Evolutionary conservation across 1,140 invertebrate species (phyloP).

Genomic region (Drosophila eugracilis): DNA sequence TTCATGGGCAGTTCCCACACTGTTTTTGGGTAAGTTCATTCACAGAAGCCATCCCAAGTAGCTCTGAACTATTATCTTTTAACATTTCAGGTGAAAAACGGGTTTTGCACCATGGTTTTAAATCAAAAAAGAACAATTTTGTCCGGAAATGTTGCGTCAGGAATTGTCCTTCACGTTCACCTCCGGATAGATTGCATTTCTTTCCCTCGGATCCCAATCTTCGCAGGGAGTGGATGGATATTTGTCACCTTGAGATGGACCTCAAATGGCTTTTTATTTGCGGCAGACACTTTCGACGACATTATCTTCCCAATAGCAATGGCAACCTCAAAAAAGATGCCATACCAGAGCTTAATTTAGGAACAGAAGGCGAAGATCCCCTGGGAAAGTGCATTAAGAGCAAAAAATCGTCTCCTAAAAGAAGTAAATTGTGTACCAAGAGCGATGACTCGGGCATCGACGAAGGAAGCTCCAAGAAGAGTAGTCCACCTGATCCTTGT

Average conservation of each 20-base stretch:
- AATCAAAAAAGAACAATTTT: constrained; percentile 6
- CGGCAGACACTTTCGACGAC: constrained; percentile 21
- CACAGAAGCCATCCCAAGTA: too few relatives aligned
- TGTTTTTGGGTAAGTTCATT: constrained; percentile 8
- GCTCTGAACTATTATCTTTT: not conserved
- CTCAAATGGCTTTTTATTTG: constrained; percentile 30
- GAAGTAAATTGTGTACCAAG: not conserved
- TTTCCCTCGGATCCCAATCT: constrained; percentile 30
- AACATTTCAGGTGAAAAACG: not conserved
- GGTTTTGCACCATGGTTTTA: not conserved
- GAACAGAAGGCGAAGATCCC: constrained; percentile 11
- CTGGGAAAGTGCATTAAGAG: constrained; percentile 1
- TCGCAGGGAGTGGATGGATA: constrained; percentile 14
- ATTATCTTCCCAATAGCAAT: constrained; percentile 16
- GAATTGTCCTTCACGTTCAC: constrained; percentile 14
- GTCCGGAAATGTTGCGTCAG: constrained; percentile 14
- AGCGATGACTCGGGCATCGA: constrained; percentile 36
- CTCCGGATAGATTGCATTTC: constrained; percentile 21
- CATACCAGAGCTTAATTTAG: constrained; percentile 17
- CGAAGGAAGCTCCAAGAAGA: constrained; percentile 18
- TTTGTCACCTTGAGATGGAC: constrained; percentile 7
- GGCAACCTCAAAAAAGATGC: constrained; percentile 25
- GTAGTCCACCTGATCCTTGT: constrained; percentile 1
- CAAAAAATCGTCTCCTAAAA: not conserved
- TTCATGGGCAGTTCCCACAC: constrained; percentile 31